Conservation (phyloP, 2,888 invertebrate species). For the Agrypnus murinus region DNA sequence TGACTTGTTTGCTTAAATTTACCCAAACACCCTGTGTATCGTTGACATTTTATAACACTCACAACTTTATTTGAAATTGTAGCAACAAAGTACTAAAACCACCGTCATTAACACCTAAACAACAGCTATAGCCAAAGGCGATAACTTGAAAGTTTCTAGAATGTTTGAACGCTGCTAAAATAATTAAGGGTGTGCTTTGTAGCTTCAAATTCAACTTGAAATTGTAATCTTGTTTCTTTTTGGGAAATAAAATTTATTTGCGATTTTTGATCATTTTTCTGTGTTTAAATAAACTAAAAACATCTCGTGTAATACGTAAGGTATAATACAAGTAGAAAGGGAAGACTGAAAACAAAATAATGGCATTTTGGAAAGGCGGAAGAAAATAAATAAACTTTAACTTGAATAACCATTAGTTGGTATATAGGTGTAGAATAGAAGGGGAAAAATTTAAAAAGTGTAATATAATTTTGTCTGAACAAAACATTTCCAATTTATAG, state of each 20-base stretch:
- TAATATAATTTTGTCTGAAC: background rate
- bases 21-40: too few relatives aligned
- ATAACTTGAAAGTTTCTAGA: slow-evolving; percentile 8
- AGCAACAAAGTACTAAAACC: background rate
- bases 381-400: background rate
- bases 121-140: background rate
- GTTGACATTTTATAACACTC: too few relatives aligned
- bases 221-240: background rate
- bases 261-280: too few relatives aligned
- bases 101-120: background rate
- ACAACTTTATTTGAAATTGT: too few relatives aligned
- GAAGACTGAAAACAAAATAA: too few relatives aligned
- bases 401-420: slow-evolving; percentile 1
- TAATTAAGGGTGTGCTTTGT: slow-evolving; percentile 15
- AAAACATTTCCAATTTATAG: slow-evolving; percentile 21
- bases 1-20: too few relatives aligned
- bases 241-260: too few relatives aligned
- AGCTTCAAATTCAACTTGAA: background rate
- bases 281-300: too few relatives aligned
- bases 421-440: background rate
- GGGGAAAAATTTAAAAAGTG: background rate
- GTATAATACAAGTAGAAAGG: too few relatives aligned
- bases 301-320: too few relatives aligned
- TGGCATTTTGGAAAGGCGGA: too few relatives aligned
- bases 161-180: slow-evolving; percentile 14